A percentile compares a stretch with the other conserved stretches of the same genome.
Conservation (phyloP, 2,888 invertebrate genomes). For the Lepidonotus clava region DNA sequence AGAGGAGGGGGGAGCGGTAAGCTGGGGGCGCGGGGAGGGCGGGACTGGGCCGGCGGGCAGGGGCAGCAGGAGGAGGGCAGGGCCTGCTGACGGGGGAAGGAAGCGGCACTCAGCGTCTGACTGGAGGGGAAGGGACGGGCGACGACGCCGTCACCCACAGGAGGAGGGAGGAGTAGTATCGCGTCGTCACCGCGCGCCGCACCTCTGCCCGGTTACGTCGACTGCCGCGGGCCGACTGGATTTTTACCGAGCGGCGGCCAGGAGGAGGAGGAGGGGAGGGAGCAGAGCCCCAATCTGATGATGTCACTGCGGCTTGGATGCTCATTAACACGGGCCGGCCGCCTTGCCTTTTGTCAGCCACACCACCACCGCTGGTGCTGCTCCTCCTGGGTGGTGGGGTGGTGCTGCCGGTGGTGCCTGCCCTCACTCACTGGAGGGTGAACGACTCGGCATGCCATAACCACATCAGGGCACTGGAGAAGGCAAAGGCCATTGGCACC, state of each 20-base stretch:
- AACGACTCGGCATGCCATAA: no score
- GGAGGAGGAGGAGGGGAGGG: background rate
- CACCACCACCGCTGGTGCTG: background rate
- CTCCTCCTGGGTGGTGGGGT: background rate
- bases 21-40: background rate
- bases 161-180: no score
- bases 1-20: background rate
- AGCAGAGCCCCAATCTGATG: slow-evolving; percentile 31
- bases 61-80: background rate
- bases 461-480: no score
- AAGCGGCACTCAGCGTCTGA: no score
- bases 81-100: no score
- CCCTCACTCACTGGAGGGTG: background rate
- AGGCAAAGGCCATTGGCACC: no score
- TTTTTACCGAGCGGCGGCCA: background rate
- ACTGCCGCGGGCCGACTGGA: background rate
- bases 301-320: slow-evolving; percentile 43
- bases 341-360: slow-evolving; percentile 44
- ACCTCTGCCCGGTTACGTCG: slow-evolving; percentile 14
- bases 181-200: no score
- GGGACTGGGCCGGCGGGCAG: background rate
- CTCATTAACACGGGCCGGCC: slow-evolving; percentile 45
- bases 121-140: background rate
- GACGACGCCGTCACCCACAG: background rate
- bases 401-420: slow-evolving; percentile 14